Evolutionary conservation across 2,797 vertebrate genomes (phyloP), one percentile per base, ranked within the genome.

Genomic region (Carapus acus): DNA sequence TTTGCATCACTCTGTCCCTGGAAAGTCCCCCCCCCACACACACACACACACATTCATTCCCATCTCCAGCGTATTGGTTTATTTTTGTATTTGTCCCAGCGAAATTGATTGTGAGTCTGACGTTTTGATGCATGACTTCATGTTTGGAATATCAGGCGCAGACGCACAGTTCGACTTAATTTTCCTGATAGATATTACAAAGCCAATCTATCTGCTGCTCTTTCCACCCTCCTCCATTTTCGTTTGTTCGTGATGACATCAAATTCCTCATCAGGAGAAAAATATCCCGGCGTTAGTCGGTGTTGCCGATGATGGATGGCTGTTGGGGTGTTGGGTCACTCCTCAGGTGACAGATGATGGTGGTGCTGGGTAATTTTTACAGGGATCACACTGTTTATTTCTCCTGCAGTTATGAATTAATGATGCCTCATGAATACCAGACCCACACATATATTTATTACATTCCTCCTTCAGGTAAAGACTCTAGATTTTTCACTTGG

Each of bases 51-150:
- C n/a, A n/a, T n/a, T n/a, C n/a, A n/a, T n/a, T n/a, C n/a, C n/a
- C n/a, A n/a, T n/a, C n/a, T n/a, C n/a, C n/a, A n/a, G n/a, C n/a
- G n/a, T n/a, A n/a, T n/a, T n/a, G n/a, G n/a, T n/a, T n/a, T n/a
- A n/a, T n/a, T n/a, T 67, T 34, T 41, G 49, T 55, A 50, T 59
- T 49, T 43, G 34, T 54, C 42, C 46, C 7, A 9, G 39, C 51
- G 43, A 51, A 65, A 47, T 38, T 49, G 20, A 12, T 19, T 8
- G 42, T 43, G 46, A 54, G 13, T 58, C 56, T 72, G 77, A 67
- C 70, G 54, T 59, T 62, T 55, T 79, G 78, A 83, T 67, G 7
- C 22, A 76, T 75, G 1, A 50, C 55, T 51, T 66, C 49, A 38
- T 31, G 38, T 57, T 55, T 45, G 46, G 52, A 69, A 55, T 62